Percentiles rank a stretch among this genome's conserved stretches.
Conservation (phyloP, 2,888 invertebrate species). For the Sclerodermus sp. region DNA sequence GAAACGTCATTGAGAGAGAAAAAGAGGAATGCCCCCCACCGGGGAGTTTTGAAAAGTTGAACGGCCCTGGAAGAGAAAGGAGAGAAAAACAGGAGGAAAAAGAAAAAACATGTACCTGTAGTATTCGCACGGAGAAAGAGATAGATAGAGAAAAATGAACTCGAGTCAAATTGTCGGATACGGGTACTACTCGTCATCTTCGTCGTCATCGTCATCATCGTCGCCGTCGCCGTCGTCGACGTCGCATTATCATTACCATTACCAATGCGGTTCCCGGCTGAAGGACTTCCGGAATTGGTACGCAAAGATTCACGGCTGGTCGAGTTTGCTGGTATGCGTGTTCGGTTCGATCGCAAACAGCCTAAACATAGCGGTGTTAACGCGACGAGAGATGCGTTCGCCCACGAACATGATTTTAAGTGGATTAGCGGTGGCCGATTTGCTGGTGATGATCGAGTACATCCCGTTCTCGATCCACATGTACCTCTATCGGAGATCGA, state of each 20-base stretch:
- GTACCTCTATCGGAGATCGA: slow-evolving; percentile 65
- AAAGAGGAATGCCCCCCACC: too few relatives aligned
- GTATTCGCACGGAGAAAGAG: too few relatives aligned
- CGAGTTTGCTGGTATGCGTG: slow-evolving; percentile 82
- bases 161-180: too few relatives aligned
- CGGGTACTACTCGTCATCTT: too few relatives aligned
- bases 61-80: background rate
- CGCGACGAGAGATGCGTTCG: slow-evolving; percentile 86
- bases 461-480: slow-evolving; percentile 86
- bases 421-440: slow-evolving; percentile 86
- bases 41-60: too few relatives aligned
- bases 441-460: slow-evolving; percentile 93
- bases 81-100: slow-evolving; percentile 1
- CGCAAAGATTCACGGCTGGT: slow-evolving; percentile 78
- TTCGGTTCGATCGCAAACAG: slow-evolving; percentile 89
- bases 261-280: slow-evolving; percentile 64
- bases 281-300: slow-evolving; percentile 68
- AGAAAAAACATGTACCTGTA: too few relatives aligned
- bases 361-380: slow-evolving; percentile 88
- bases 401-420: slow-evolving; percentile 91
- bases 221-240: background rate
- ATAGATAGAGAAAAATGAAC: slow-evolving; percentile 28
- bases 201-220: too few relatives aligned
- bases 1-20: background rate
- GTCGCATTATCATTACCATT: too few relatives aligned